Evolutionary conservation across 1,140 invertebrate species (phyloP), one percentile per base, ranked within the genome.

Genomic region (Saccostrea echinata): DNA sequence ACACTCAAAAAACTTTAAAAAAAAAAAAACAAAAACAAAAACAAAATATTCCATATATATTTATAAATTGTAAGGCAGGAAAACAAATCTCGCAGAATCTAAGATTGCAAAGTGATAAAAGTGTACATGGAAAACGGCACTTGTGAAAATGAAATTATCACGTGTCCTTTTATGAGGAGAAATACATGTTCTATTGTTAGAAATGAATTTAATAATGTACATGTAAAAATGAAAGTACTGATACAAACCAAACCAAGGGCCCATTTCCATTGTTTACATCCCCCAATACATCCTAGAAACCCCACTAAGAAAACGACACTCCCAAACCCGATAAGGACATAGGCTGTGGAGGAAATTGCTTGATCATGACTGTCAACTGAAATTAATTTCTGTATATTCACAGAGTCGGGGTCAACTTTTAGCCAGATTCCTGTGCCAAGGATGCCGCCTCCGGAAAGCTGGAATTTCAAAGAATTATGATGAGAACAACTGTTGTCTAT

Each of bases 251-350:
- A 30, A 21, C 96, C 96, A 4, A 99, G 96, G 95, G 98, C 96
- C 94, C 97, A 97, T 94, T 98, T 97, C 88, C 96, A 96, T 11
- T 83, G 87, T n/a, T 88, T 89, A 71, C 97, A 96, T 4, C 97
- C 97, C 55, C 98, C 98, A 93, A 97, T 97, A 94, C 98, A 98
- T 84, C 98, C 98, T 80, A 98, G 96, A 93, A 98, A 97, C 2
- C 97, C 97, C 33, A 98, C 96, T 61, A 97, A 94, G 76, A 98
- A 96, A 92, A 98, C 97, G 30, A 98, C 93, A 30, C 96, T 94
- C 9, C 98, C 98, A 83, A 97, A 96, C 21, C 96, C 96, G 86
- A 98, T 95, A 86, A 98, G 95, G 84, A 98, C 91, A 55, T 86
- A 92, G 3, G 91, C 90, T 1, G 91, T 91, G 12, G 86, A 91